These are phyloP conservation scores for Mycteria americana DNA, from an alignment of 2,797 vertebrate species.

Conservation along the genomic window DNA sequence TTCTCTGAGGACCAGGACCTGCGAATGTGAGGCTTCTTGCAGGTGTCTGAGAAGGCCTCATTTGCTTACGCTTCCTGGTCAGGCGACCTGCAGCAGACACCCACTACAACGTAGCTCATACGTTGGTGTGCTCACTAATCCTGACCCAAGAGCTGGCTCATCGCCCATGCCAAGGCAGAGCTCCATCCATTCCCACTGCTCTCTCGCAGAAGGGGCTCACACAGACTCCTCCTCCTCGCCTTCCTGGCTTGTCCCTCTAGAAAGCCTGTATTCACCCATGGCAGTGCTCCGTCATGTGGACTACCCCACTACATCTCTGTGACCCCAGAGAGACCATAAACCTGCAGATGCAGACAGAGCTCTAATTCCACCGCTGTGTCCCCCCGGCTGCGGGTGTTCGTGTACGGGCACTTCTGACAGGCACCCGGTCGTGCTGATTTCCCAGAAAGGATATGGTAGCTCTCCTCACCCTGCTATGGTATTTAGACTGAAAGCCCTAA, in stretches of 20 bases:
- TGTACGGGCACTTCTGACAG: not conserved
- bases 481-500: not conserved
- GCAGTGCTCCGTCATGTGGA: accelerated
- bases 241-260: not conserved
- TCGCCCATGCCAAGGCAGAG: not conserved
- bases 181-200: not conserved
- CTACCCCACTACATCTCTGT: not conserved
- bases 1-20: not conserved
- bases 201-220: not conserved
- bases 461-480: not conserved
- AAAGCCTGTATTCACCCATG: not conserved
- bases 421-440: not conserved
- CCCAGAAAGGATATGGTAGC: not conserved
- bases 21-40: not conserved
- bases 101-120: accelerated
- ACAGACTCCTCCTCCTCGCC: not conserved
- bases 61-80: not conserved
- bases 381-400: accelerated
- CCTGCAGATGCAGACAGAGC: not conserved
- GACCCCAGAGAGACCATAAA: not conserved
- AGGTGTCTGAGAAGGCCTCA: not conserved
- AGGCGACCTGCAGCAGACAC: not conserved
- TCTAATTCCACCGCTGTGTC: not conserved
- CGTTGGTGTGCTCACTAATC: not conserved
- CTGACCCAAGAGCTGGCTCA: not conserved